phyloP scores from a whole-genome alignment of 2,113 vertebrate genomes.

The Terrapene triunguis region DNA sequence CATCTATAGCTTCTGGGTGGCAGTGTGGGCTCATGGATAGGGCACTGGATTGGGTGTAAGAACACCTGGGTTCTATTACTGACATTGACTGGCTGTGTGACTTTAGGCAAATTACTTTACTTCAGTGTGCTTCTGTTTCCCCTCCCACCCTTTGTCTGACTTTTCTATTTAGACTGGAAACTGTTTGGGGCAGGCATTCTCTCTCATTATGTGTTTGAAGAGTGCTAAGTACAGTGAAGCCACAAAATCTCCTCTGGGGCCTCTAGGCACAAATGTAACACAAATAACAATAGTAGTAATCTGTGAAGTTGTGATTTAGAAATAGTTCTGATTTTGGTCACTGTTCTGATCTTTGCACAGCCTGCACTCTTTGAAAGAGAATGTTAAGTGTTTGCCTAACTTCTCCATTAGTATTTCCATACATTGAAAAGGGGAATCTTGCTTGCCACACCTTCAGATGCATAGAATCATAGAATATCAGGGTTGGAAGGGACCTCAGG shows the following conservation, averaged over 20 bases:
- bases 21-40: not conserved
- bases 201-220: not conserved
- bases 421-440: not conserved
- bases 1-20: not conserved
- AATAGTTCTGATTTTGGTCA: fast-evolving
- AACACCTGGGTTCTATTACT: not conserved
- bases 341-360: fast-evolving
- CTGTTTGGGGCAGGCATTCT: not conserved
- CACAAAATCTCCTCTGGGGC: not conserved
- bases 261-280: not conserved
- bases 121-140: not conserved
- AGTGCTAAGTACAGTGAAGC: not conserved
- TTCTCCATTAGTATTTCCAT: not conserved
- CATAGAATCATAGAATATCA: too few species aligned
- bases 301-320: not conserved
- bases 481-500: too few species aligned
- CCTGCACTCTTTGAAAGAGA: not conserved
- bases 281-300: not conserved
- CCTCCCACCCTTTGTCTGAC: not conserved
- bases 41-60: not conserved
- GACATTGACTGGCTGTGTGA: not conserved
- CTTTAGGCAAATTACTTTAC: not conserved
- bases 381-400: fast-evolving
- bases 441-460: not conserved
- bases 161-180: not conserved